Evolutionary conservation across 2,888 invertebrate genomes (phyloP).

Genomic region (Xylocampa areola): DNA sequence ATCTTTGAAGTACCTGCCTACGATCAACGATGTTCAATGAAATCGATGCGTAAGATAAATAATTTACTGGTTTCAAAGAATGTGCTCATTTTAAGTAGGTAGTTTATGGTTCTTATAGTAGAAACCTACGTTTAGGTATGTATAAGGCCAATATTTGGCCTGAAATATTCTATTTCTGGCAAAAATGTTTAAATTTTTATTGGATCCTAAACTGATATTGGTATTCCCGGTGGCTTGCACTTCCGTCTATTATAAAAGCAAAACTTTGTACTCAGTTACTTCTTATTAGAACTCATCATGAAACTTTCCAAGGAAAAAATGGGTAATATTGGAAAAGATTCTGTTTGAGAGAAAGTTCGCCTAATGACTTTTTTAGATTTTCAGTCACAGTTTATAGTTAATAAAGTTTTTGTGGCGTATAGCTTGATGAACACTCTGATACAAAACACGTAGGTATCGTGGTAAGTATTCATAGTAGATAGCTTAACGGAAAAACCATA

Average conservation of each 20-base stretch:
- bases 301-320: constrained; percentile 28
- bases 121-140: too few species aligned
- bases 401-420: too few species aligned
- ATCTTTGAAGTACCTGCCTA: not conserved
- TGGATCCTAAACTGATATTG: constrained; percentile 13
- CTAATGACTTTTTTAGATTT: constrained; percentile 21
- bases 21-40: too few species aligned
- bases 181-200: constrained; percentile 3
- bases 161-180: not conserved
- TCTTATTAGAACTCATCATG: constrained; percentile 33
- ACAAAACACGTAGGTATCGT: too few species aligned
- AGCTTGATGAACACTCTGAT: too few species aligned
- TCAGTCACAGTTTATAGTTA: not conserved
- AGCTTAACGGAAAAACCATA: too few species aligned
- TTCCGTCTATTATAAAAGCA: constrained; percentile 18
- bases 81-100: too few species aligned
- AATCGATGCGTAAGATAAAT: too few species aligned
- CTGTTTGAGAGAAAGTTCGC: constrained; percentile 19
- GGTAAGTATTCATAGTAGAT: too few species aligned
- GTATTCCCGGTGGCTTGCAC: constrained; percentile 26
- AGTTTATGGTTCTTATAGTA: too few species aligned
- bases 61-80: too few species aligned
- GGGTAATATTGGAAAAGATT: constrained; percentile 11
- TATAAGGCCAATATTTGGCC: not conserved
- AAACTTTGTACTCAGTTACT: constrained; percentile 30